Conservation (phyloP, 2,888 invertebrate species). For the Margaritifera margaritifera region DNA sequence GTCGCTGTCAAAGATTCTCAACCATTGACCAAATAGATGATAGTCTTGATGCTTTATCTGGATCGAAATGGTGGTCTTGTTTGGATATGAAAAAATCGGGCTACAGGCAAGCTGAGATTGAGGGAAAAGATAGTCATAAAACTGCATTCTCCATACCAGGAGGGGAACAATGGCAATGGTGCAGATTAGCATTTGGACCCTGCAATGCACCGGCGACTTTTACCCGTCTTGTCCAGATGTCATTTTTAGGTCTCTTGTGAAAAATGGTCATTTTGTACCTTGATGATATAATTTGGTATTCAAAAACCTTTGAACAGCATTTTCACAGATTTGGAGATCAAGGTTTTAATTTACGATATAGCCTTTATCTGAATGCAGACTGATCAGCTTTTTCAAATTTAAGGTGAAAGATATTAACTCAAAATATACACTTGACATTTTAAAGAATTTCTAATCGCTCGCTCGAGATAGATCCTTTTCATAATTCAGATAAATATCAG, state of each 20-base stretch:
- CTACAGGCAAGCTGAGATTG: conserved; percentile 6
- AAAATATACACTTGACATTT: no score
- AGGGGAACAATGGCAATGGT: conserved; percentile 8
- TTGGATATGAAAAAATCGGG: conserved; percentile 9
- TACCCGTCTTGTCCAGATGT: background rate
- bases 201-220: conserved; percentile 11
- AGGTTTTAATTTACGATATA: no score
- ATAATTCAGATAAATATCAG: no score
- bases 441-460: no score
- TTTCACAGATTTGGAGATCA: background rate
- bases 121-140: conserved; percentile 5
- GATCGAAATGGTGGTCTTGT: conserved; percentile 12
- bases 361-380: no score
- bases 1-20: no score
- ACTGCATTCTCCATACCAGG: conserved; percentile 8
- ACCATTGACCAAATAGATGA: background rate
- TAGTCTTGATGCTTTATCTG: conserved; percentile 10
- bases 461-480: no score
- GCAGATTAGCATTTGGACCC: conserved; percentile 8
- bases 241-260: conserved; percentile 1
- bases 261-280: conserved; percentile 10
- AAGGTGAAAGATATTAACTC: no score
- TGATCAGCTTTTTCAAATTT: no score
- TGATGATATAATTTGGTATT: conserved; percentile 15
- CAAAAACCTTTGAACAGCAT: conserved; percentile 10